Evolutionary conservation across 2,797 vertebrate species (phyloP), one percentile per base, ranked within the genome.

Genomic region (Phylloscopus collybita): DNA sequence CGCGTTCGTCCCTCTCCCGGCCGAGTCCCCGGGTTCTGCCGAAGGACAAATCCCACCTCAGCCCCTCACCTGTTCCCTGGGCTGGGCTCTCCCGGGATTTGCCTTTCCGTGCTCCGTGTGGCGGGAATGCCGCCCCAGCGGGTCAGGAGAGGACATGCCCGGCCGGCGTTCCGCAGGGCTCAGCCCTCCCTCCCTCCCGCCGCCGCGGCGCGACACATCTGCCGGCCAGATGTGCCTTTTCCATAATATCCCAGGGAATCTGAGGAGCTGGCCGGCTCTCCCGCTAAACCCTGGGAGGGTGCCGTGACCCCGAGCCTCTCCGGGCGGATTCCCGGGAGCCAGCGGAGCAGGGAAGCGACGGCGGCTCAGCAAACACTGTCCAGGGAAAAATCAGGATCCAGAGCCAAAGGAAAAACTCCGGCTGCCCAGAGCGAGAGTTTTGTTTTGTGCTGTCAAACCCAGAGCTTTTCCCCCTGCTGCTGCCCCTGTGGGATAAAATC

Each of bases 141-240:
- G 82, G 56, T 30, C 45, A 3, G 64, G 60, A 72, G 62, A 20
- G 54, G 66, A 45, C 1, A 1, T 25, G 93, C 53, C 36, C 1
- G 0, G 45, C 36, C 51, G 3, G 0, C 0, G 1, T 49, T 64
- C 70, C 6, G 0, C 70, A 3, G 72, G 67, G 34, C 62, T 66
- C 16, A 0, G 29, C 74, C 54, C 1, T 47, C 62, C 54, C 1
- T 47, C 62, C 74, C 72, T 36, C 49, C 17, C 0, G 0, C 66
- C 2, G 19, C 72, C 11, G 74, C 23, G 2, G 29, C 26, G 1
- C 19, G 29, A 57, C 61, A 53, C 92, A 96, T 88, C 96, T 96
- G 96, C 67, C 0, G 0, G 4, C 93, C 96, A 95, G 19, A 71
- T 97, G 83, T 81, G 65, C 45, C 0, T 8, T 26, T 89, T 60